A percentile compares a stretch with the other conserved stretches of the same genome.
Conservation (phyloP, 1,140 invertebrate genomes). For the Brachionus plicatilis region DNA sequence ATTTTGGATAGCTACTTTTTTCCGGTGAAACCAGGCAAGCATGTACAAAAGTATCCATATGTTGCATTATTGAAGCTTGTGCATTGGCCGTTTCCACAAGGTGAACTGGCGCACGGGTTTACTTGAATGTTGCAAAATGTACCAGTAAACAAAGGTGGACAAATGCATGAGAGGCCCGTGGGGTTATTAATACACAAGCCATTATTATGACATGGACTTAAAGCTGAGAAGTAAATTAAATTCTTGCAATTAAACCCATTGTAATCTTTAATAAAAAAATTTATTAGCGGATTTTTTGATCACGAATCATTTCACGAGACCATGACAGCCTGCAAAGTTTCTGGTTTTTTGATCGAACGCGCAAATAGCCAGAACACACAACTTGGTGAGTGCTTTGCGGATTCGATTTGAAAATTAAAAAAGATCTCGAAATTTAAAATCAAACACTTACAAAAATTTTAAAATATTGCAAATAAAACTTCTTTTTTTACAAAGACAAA, state of each 20-base stretch:
- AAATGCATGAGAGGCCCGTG: not conserved
- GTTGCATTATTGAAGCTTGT: constrained; percentile 65
- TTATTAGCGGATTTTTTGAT: too few relatives aligned
- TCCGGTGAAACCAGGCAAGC: constrained; percentile 76
- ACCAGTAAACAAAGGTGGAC: constrained; percentile 5
- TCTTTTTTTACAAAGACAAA: too few relatives aligned
- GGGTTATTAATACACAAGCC: constrained; percentile 19
- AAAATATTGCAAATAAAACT: too few relatives aligned
- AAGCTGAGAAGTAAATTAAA: not conserved
- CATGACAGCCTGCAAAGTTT: too few relatives aligned
- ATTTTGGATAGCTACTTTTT: not conserved
- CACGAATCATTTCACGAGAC: too few relatives aligned
- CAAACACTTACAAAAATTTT: too few relatives aligned
- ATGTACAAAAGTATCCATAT: constrained; percentile 67
- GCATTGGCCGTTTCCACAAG: constrained; percentile 33
- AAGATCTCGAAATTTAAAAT: too few relatives aligned
- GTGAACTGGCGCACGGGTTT: not conserved
- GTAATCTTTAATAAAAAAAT: not conserved
- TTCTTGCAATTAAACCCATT: constrained; percentile 35
- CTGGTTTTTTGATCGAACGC: too few relatives aligned
- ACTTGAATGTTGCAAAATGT: constrained; percentile 42
- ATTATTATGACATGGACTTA: constrained; percentile 44
- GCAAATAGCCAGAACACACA: too few relatives aligned
- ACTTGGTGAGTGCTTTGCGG: too few relatives aligned
- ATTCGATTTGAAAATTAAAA: too few relatives aligned